Evolutionary conservation across 2,888 invertebrate species (phyloP).

Genomic region (Eupsilia transversa): DNA sequence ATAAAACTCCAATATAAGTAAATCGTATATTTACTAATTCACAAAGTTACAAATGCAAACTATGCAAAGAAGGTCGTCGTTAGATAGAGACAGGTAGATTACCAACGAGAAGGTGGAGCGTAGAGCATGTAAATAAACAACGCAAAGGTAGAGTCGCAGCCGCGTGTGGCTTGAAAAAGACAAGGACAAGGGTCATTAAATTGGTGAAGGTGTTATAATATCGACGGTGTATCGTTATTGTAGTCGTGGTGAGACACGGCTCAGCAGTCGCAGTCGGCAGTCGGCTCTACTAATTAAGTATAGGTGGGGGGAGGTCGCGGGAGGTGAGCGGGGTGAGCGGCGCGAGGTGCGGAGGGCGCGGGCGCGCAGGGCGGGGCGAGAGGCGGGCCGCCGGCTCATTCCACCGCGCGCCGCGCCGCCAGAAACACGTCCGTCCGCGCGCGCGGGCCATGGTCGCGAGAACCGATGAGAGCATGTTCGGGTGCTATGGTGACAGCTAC

Average conservation of each 20-base stretch:
- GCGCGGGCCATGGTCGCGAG: constrained; percentile 95
- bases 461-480: constrained; percentile 94
- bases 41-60: constrained; percentile 45
- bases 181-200: constrained; percentile 54
- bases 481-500: constrained; percentile 93
- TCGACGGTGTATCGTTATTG: constrained; percentile 59
- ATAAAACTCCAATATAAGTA: constrained; percentile 3
- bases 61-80: constrained; percentile 62
- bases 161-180: constrained; percentile 50
- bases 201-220: constrained; percentile 70
- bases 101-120: constrained; percentile 82
- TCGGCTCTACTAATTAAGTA: constrained; percentile 86
- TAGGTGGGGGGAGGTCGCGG: constrained; percentile 79
- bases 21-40: constrained; percentile 6
- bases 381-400: constrained; percentile 83
- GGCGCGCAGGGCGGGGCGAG: constrained; percentile 75
- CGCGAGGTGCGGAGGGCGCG: constrained; percentile 71
- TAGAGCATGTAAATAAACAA: constrained; percentile 80
- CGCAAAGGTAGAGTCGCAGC: constrained; percentile 51
- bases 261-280: constrained; percentile 70
- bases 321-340: constrained; percentile 69
- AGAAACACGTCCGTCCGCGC: constrained; percentile 85
- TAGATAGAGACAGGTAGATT: constrained; percentile 85
- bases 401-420: constrained; percentile 89
- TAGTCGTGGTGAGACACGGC: constrained; percentile 63